Evolutionary conservation across 2,113 vertebrate genomes (phyloP).

Genomic region (Semicossyphus pulcher): DNA sequence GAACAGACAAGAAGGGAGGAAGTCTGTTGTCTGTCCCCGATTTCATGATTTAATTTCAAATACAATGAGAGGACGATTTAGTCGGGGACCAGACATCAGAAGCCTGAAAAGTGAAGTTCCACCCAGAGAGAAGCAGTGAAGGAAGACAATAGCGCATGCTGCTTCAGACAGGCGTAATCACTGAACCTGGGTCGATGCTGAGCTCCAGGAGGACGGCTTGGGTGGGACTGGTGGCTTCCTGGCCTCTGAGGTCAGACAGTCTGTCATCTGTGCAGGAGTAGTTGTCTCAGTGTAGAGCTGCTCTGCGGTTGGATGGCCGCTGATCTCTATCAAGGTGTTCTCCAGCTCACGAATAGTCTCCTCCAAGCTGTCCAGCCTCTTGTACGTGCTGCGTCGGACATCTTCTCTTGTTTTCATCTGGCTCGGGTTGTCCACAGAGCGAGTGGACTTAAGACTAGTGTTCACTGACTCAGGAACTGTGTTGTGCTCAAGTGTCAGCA

Average conservation of each 20-base stretch:
- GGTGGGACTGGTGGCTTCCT: slow-evolving; percentile 86
- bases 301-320: slow-evolving; percentile 69
- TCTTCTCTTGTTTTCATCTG: slow-evolving; percentile 47
- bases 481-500: slow-evolving; percentile 1
- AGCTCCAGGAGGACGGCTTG: slow-evolving; percentile 81
- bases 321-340: slow-evolving; percentile 88
- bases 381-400: slow-evolving; percentile 73
- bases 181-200: slow-evolving; percentile 83
- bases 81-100: slow-evolving; percentile 75
- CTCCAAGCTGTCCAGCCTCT: slow-evolving; percentile 90
- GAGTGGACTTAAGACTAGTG: neutral
- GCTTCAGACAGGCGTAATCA: slow-evolving; percentile 34
- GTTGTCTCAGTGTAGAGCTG: slow-evolving; percentile 31
- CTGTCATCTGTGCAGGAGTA: slow-evolving; percentile 4
- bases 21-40: slow-evolving; percentile 72
- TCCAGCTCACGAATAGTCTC: slow-evolving; percentile 93
- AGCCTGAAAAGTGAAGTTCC: slow-evolving; percentile 50
- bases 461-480: neutral
- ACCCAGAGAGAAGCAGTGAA: slow-evolving; percentile 54
- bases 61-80: slow-evolving; percentile 41
- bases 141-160: slow-evolving; percentile 23
- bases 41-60: slow-evolving; percentile 54
- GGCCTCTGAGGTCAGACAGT: slow-evolving; percentile 17
- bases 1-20: slow-evolving; percentile 39
- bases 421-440: slow-evolving; percentile 1